Evolutionary conservation across 2,113 vertebrate species (phyloP).

Genomic region (Pteruthius melanotis): DNA sequence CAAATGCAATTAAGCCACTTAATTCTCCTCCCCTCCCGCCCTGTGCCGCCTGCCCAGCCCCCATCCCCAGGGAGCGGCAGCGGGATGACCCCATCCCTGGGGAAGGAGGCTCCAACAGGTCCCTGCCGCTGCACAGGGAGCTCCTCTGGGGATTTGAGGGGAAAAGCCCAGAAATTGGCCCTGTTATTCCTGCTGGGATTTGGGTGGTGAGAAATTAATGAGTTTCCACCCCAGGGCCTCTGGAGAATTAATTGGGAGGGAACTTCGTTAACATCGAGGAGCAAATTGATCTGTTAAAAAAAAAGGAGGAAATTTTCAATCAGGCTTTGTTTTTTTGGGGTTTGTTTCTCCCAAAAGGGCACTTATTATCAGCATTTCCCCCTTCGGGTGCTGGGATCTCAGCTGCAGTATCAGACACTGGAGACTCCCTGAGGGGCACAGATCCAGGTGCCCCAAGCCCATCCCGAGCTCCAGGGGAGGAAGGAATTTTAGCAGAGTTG

Average conservation of each 20-base stretch:
- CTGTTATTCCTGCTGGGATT: not conserved
- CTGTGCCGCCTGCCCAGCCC: rapidly evolving
- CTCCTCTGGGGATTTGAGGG: not conserved
- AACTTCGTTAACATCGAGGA: not conserved
- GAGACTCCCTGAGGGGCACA: not conserved
- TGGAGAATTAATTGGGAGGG: constrained; percentile 10
- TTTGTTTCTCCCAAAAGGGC: not conserved
- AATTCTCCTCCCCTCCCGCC: not conserved
- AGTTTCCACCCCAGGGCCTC: not conserved
- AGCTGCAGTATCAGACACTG: rapidly evolving
- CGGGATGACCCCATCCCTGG: rapidly evolving
- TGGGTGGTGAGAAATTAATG: not conserved
- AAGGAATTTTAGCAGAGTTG: not conserved
- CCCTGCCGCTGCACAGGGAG: rapidly evolving
- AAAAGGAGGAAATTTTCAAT: not conserved
- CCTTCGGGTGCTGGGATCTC: not conserved
- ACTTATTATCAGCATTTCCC: not conserved
- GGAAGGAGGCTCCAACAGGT: not conserved
- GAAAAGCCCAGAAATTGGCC: not conserved
- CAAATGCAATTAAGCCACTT: not conserved
- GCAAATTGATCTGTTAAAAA: not conserved
- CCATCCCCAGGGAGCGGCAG: not conserved
- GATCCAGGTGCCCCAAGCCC: rapidly evolving
- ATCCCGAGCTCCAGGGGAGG: not conserved
- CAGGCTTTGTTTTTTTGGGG: not conserved